Conservation (phyloP, 2,888 invertebrate genomes). For the Sesia bembeciformis region DNA sequence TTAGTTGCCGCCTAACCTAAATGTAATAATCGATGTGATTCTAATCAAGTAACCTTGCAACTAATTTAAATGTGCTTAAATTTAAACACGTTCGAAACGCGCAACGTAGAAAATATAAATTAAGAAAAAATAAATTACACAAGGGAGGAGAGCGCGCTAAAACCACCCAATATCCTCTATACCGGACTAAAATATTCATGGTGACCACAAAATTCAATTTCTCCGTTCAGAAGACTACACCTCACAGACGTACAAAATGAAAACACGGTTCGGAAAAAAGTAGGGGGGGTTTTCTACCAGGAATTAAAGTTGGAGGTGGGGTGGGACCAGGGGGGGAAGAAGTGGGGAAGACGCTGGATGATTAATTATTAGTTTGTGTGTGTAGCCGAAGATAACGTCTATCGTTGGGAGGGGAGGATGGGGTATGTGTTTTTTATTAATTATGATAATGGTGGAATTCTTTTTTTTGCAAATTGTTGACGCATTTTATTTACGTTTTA, state of each 20-base stretch:
- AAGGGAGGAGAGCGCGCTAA: slow-evolving; percentile 11
- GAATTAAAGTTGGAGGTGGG: slow-evolving; percentile 59
- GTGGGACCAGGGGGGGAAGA: slow-evolving; percentile 14
- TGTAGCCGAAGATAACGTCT: slow-evolving; percentile 53
- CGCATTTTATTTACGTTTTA: too few species aligned
- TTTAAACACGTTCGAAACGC: not conserved
- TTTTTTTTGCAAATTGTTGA: too few species aligned
- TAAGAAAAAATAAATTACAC: not conserved
- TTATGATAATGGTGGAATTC: not conserved
- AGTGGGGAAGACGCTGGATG: slow-evolving; percentile 59
- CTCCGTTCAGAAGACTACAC: slow-evolving; percentile 36
- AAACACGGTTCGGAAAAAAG: slow-evolving; percentile 60
- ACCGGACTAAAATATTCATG: slow-evolving; percentile 56
- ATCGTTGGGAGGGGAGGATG: slow-evolving; percentile 4
- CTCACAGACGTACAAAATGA: slow-evolving; percentile 62
- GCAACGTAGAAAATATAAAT: not conserved
- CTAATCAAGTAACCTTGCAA: too few species aligned
- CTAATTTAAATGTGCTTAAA: too few species aligned
- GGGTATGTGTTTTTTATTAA: not conserved
- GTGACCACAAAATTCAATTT: slow-evolving; percentile 72
- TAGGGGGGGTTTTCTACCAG: slow-evolving; percentile 46
- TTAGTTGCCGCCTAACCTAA: too few species aligned
- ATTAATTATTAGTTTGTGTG: slow-evolving; percentile 74
- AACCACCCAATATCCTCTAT: slow-evolving; percentile 54
- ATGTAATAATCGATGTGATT: too few species aligned